Conservation (phyloP, 2,888 invertebrate genomes). For the Catocala nupta region DNA sequence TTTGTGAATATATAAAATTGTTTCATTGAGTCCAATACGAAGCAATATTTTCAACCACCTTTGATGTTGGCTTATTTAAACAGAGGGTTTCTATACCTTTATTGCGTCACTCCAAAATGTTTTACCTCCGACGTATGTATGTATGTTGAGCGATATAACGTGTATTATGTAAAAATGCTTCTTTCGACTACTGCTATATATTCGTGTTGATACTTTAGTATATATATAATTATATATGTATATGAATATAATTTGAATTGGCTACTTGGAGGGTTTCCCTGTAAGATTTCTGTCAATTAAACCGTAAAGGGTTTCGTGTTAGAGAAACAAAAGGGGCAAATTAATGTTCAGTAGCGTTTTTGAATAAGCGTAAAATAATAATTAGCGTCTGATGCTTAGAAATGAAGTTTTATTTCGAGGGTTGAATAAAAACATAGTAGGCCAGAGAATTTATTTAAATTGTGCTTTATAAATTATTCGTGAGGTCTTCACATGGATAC, state of each 20-base stretch:
- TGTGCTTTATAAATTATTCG: background rate
- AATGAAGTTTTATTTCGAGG: conserved; percentile 8
- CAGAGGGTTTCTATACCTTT: conserved; percentile 71
- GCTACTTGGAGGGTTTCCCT: conserved; percentile 24
- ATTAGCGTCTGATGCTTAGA: conserved; percentile 6
- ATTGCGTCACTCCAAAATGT: conserved; percentile 70
- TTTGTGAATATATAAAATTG: conserved; percentile 59
- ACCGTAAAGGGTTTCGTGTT: conserved; percentile 30
- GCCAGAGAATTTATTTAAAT: conserved; percentile 1
- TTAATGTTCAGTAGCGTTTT: conserved; percentile 26
- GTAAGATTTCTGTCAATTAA: conserved; percentile 41
- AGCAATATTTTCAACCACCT: conserved; percentile 69
- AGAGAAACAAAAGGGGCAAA: conserved; percentile 29
- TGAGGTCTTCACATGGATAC: too few species aligned
- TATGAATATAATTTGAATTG: conserved; percentile 25
- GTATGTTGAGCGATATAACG: conserved; percentile 48
- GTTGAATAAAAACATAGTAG: conserved; percentile 11
- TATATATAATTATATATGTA: conserved; percentile 4
- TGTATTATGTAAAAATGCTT: conserved; percentile 42
- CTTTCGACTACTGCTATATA: conserved; percentile 19
- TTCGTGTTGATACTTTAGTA: conserved; percentile 1
- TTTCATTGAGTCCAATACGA: conserved; percentile 67
- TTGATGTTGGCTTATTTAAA: conserved; percentile 82
- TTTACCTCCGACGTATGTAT: conserved; percentile 57
- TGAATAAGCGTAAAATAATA: conserved; percentile 20